Percentiles rank a stretch among this genome's conserved stretches.
Conservation (phyloP, 1,140 invertebrate species). For the Temnothorax longispinosus region DNA sequence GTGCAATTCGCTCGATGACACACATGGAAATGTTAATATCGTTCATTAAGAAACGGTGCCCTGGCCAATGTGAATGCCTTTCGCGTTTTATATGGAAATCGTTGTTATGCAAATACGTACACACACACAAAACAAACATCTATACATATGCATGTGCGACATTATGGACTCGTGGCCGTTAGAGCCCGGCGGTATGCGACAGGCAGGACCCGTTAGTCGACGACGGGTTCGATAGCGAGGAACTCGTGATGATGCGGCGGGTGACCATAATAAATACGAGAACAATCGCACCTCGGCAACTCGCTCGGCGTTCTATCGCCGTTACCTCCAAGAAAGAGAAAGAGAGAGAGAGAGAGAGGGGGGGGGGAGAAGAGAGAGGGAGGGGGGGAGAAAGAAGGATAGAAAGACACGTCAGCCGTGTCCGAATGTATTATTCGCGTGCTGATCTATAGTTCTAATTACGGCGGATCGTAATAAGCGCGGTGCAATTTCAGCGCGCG, state of each 20-base stretch:
- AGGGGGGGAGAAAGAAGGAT: not conserved
- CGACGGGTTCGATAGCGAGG: constrained; percentile 75
- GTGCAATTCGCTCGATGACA: constrained; percentile 31
- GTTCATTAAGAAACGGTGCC: constrained; percentile 64
- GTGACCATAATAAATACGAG: constrained; percentile 74
- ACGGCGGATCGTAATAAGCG: constrained; percentile 58
- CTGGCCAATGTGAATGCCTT: constrained; percentile 26
- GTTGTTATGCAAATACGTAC: constrained; percentile 69
- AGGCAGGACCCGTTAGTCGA: constrained; percentile 78
- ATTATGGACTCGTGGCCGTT: constrained; percentile 64
- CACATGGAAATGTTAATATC: constrained; percentile 70
- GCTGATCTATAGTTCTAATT: constrained; percentile 60
- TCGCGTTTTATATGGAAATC: constrained; percentile 73
- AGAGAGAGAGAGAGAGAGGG: not conserved
- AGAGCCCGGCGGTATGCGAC: constrained; percentile 69
- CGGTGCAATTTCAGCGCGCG: constrained; percentile 39
- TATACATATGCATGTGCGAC: constrained; percentile 67
- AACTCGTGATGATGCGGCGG: constrained; percentile 78
- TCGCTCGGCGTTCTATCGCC: constrained; percentile 10
- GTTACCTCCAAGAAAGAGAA: not conserved
- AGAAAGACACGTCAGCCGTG: constrained; percentile 21
- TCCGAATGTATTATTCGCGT: constrained; percentile 55
- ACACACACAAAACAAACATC: not conserved
- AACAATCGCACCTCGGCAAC: constrained; percentile 65
- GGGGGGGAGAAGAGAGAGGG: not conserved